Conservation (phyloP, 2,888 invertebrate species). For the Acrobasis consociella region DNA sequence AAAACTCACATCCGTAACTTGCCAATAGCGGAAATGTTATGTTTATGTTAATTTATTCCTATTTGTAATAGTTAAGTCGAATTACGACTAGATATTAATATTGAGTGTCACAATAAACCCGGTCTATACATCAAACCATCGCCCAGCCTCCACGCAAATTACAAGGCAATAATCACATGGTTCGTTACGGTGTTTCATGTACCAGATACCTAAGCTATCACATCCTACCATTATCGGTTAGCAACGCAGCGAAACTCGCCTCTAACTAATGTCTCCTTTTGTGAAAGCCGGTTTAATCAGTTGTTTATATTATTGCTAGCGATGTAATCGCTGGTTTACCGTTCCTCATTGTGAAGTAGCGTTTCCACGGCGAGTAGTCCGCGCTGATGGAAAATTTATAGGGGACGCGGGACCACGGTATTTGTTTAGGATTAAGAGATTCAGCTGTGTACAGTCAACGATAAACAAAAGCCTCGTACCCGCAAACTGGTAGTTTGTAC, state of each 20-base stretch:
- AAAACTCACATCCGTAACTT: no score
- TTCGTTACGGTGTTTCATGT: conserved; percentile 52
- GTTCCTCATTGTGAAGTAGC: conserved; percentile 67
- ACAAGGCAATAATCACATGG: conserved; percentile 51
- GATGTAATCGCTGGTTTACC: conserved; percentile 77
- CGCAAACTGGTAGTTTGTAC: conserved; percentile 76
- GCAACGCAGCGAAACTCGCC: conserved; percentile 56
- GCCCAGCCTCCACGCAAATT: conserved; percentile 18
- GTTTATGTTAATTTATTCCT: background rate
- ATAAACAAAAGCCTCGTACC: conserved; percentile 72
- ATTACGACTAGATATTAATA: conserved; percentile 4
- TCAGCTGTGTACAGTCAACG: conserved; percentile 67
- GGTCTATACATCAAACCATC: conserved; percentile 1
- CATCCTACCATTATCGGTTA: conserved; percentile 73
- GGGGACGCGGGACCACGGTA: conserved; percentile 53
- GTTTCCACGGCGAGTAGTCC: conserved; percentile 37
- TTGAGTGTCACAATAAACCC: conserved; percentile 1
- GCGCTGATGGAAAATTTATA: conserved; percentile 57
- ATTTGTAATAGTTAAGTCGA: background rate
- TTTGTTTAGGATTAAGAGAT: conserved; percentile 80
- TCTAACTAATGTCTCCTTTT: conserved; percentile 80
- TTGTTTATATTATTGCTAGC: conserved; percentile 79
- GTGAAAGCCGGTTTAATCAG: conserved; percentile 76
- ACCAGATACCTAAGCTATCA: conserved; percentile 64
- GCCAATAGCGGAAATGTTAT: no score